These are phyloP conservation scores for Epistrophella euchroma DNA, from an alignment of 2,888 invertebrate genomes.

Conservation along the genomic window DNA sequence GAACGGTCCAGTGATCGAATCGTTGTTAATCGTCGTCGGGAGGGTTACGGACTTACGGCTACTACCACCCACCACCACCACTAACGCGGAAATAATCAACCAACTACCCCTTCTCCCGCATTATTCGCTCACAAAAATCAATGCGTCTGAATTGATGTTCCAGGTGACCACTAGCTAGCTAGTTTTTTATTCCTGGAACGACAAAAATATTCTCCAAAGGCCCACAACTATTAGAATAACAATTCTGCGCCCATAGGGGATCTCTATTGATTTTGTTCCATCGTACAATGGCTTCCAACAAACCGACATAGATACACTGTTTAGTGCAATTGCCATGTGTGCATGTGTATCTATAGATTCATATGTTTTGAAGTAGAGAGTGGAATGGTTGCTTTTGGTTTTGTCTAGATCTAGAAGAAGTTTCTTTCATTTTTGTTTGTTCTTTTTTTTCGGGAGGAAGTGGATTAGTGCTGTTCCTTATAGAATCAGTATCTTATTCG, in stretches of 20 bases:
- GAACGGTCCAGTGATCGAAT: constrained; percentile 69
- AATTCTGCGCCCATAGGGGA: constrained; percentile 64
- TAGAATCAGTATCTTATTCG: constrained; percentile 48
- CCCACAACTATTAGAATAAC: constrained; percentile 30
- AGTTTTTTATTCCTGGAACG: constrained; percentile 20
- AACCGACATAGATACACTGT: constrained; percentile 60
- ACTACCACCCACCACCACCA: constrained; percentile 63
- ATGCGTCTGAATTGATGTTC: constrained; percentile 50
- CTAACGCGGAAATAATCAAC: constrained; percentile 57
- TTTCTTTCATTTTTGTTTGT: constrained; percentile 39
- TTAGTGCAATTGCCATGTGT: constrained; percentile 74
- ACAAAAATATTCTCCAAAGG: constrained; percentile 33
- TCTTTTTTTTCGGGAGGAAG: constrained; percentile 51
- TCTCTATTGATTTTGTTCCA: constrained; percentile 74
- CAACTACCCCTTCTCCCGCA: constrained; percentile 25
- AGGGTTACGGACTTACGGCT: constrained; percentile 53
- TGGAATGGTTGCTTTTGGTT: constrained; percentile 70
- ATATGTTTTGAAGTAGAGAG: constrained; percentile 74
- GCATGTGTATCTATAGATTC: constrained; percentile 64
- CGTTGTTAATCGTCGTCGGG: constrained; percentile 63
- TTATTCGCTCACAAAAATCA: constrained; percentile 36
- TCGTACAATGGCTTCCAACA: constrained; percentile 73
- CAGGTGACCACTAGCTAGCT: constrained; percentile 42
- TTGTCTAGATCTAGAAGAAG: constrained; percentile 57
- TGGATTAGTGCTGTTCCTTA: constrained; percentile 51